Percentiles rank a stretch among this genome's conserved stretches.
phyloP scores from a whole-genome alignment of 2,113 vertebrate genomes.

The Cavia aperea region DNA sequence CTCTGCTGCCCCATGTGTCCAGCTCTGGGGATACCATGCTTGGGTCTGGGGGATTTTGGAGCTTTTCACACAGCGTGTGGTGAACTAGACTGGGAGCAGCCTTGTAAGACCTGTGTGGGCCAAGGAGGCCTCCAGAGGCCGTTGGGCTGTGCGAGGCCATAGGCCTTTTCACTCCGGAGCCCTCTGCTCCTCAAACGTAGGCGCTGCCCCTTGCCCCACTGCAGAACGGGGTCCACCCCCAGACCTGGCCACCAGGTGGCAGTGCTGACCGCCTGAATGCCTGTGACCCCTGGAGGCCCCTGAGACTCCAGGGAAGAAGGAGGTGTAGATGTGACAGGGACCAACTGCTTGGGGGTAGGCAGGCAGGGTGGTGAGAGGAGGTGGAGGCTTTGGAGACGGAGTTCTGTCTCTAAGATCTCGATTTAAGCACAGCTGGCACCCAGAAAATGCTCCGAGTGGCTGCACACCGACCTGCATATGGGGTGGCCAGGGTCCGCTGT shows the following conservation, averaged over 20 bases:
- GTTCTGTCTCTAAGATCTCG: neutral
- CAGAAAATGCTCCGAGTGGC: neutral
- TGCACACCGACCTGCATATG: neutral
- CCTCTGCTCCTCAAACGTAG: fast-evolving
- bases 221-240: neutral
- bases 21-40: neutral
- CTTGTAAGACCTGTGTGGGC: neutral
- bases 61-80: too few relatives aligned
- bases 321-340: neutral
- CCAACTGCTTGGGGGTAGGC: too few relatives aligned
- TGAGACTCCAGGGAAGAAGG: too few relatives aligned
- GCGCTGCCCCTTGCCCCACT: neutral
- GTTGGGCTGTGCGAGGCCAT: neutral
- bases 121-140: neutral
- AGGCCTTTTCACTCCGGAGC: neutral
- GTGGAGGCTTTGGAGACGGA: neutral
- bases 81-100: neutral
- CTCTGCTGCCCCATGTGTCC: too few relatives aligned
- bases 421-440: neutral
- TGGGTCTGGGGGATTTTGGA: neutral
- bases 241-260: conserved; percentile 26
- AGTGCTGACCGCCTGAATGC: neutral
- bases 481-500: neutral
- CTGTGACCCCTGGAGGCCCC: neutral
- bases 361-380: fast-evolving